These are phyloP conservation scores for Byasa hedistus DNA, from an alignment of 2,888 invertebrate genomes.

Conservation along the genomic window DNA sequence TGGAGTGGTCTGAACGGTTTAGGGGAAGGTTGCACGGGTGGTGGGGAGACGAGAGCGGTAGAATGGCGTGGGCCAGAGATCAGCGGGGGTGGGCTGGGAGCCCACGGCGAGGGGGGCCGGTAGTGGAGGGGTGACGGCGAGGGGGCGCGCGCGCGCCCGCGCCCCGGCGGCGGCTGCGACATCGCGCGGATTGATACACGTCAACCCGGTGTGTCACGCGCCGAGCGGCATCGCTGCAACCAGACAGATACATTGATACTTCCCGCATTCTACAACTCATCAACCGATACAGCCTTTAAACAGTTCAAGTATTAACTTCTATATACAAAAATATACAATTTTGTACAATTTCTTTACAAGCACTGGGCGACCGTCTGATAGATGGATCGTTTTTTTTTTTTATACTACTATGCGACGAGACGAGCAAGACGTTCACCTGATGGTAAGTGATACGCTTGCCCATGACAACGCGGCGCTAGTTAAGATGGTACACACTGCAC, in stretches of 20 bases:
- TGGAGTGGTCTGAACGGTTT: constrained; percentile 74
- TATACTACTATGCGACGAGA: too few relatives aligned
- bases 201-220: constrained; percentile 80
- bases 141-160: constrained; percentile 69
- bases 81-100: constrained; percentile 86
- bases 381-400: too few relatives aligned
- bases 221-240: constrained; percentile 76
- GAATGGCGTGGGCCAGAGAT: constrained; percentile 82
- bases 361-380: too few relatives aligned
- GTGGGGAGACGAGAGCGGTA: constrained; percentile 76
- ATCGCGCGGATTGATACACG: constrained; percentile 74
- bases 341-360: neutral
- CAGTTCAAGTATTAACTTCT: too few relatives aligned
- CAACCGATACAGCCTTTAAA: too few relatives aligned
- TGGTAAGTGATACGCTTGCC: too few relatives aligned
- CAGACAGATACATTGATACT: constrained; percentile 37
- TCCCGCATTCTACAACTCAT: too few relatives aligned
- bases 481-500: too few relatives aligned
- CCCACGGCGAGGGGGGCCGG: constrained; percentile 88
- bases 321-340: too few relatives aligned
- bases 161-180: constrained; percentile 76
- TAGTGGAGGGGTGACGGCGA: constrained; percentile 82
- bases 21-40: constrained; percentile 79
- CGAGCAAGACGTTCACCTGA: too few relatives aligned
- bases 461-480: too few relatives aligned